Evolutionary conservation across 92 coral and sea anemone species (phyloP).

Genomic region (Parazoanthus swiftii): DNA sequence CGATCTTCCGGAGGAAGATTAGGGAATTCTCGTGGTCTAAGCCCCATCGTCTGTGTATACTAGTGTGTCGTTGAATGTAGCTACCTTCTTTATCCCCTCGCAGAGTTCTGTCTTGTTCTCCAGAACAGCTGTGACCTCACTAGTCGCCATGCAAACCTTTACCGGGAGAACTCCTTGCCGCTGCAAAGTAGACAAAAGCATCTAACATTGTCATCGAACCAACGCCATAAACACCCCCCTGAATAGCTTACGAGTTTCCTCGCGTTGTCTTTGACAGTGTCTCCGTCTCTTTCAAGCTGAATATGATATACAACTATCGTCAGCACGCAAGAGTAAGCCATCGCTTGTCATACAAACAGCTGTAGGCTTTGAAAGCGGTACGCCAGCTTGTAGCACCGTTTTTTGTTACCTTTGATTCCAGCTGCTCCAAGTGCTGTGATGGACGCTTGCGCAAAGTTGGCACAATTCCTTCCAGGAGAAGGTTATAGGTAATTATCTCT

Average conservation of each 20-base stretch:
- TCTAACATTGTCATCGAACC: slow-evolving; percentile 32
- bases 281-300: no score
- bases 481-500: slow-evolving; percentile 37
- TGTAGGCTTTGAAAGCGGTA: slow-evolving; percentile 46
- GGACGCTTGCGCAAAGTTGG: slow-evolving; percentile 48
- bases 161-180: slow-evolving; percentile 39
- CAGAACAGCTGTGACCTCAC: slow-evolving; percentile 26
- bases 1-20: no score
- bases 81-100: slow-evolving; percentile 47
- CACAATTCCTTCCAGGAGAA: slow-evolving; percentile 49
- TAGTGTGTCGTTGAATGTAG: slow-evolving; percentile 42
- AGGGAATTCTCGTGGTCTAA: not conserved
- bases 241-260: no score
- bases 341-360: slow-evolving; percentile 45
- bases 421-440: slow-evolving; percentile 49
- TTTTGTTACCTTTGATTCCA: slow-evolving; percentile 39
- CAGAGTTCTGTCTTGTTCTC: slow-evolving; percentile 33
- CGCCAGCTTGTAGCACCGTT: slow-evolving; percentile 29
- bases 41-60: slow-evolving; percentile 52
- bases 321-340: not conserved
- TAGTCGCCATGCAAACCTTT: slow-evolving; percentile 45
- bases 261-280: no score
- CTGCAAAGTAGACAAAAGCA: slow-evolving; percentile 23
- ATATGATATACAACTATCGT: no score
- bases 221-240: slow-evolving; percentile 13